Evolutionary conservation across 2,797 vertebrate species (phyloP).

Genomic region (Periophthalmus magnuspinnatus): DNA sequence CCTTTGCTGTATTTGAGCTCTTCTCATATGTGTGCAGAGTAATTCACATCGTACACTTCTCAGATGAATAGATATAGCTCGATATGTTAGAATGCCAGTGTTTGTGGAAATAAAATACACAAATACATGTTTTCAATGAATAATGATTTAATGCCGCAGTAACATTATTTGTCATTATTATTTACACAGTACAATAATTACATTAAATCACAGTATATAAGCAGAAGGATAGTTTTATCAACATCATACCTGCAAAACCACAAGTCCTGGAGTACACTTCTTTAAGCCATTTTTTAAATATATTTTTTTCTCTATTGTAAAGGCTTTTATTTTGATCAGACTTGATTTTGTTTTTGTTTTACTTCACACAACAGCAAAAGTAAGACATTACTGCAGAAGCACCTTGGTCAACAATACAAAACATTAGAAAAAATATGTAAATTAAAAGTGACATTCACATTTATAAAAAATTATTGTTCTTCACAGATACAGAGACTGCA

Average conservation of each 20-base stretch:
- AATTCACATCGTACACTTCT: too few relatives aligned
- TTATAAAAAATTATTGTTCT: conserved; percentile 23
- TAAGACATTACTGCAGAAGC: background rate
- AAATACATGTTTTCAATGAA: conserved; percentile 1
- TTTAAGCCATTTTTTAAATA: background rate
- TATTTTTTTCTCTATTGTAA: background rate
- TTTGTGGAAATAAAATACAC: background rate
- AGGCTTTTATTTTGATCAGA: conserved; percentile 4
- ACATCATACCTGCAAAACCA: background rate
- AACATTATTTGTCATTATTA: conserved; percentile 14
- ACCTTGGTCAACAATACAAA: conserved; percentile 1
- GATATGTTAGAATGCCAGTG: too few relatives aligned
- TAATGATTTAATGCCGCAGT: conserved; percentile 42
- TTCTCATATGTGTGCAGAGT: too few relatives aligned
- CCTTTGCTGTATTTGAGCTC: too few relatives aligned
- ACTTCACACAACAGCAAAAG: background rate
- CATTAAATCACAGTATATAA: conserved; percentile 7
- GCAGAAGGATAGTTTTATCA: background rate
- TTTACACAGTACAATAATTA: conserved; percentile 28
- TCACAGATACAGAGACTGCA: background rate
- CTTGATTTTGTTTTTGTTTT: background rate
- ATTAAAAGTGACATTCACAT: conserved; percentile 6
- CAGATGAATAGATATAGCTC: too few relatives aligned
- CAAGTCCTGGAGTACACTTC: conserved; percentile 2
- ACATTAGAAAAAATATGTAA: background rate